Evolutionary conservation across 1,140 invertebrate species (phyloP).

Genomic region (Dryas iulia): DNA sequence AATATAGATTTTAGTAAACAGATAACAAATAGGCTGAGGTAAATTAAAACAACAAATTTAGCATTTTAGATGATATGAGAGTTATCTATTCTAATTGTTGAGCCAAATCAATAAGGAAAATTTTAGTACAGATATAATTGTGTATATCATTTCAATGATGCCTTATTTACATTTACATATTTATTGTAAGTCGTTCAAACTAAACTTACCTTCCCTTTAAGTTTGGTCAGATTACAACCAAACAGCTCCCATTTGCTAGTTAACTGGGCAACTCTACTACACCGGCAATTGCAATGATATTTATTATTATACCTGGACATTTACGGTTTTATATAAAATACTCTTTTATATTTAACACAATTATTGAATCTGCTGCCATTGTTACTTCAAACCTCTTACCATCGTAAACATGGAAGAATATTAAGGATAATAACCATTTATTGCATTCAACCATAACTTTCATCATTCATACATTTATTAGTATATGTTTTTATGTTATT

Average conservation of each 20-base stretch:
- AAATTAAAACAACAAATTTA: no score
- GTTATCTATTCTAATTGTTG: no score
- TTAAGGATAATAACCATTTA: neutral
- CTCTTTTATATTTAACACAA: neutral
- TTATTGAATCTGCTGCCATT: neutral
- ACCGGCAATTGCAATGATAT: neutral
- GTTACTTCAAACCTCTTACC: neutral
- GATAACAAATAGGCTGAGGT: no score
- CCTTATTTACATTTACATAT: neutral
- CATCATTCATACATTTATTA: neutral
- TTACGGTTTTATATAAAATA: neutral
- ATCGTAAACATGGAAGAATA: neutral
- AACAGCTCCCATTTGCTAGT: constrained; percentile 25
- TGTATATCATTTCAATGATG: neutral
- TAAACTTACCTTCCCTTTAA: neutral
- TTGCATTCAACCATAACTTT: neutral
- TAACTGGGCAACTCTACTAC: neutral
- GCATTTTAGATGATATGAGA: no score
- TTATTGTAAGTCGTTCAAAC: neutral
- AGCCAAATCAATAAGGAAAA: no score
- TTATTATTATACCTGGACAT: neutral
- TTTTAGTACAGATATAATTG: neutral
- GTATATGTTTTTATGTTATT: neutral
- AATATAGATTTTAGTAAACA: no score
- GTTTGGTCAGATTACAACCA: constrained; percentile 16